Evolutionary conservation across 2,113 vertebrate species (phyloP).

Genomic region (Fulica atra): DNA sequence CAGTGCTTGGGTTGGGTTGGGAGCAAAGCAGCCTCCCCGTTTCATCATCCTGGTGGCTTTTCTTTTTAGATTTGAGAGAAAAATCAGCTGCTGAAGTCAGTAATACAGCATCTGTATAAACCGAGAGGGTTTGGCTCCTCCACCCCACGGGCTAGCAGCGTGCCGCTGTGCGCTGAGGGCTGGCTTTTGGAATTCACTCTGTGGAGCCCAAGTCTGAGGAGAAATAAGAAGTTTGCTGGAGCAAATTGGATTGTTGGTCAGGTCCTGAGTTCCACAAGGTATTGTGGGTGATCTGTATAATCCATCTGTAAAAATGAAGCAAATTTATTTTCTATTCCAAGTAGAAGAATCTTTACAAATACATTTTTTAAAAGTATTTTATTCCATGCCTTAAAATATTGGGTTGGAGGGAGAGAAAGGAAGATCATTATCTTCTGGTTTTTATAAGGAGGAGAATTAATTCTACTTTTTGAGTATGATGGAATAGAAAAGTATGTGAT

Average conservation of each 20-base stretch:
- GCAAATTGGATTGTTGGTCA: background rate
- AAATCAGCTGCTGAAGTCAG: background rate
- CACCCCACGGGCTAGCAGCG: background rate
- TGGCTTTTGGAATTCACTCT: background rate
- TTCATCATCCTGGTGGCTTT: background rate
- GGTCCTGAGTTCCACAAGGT: background rate
- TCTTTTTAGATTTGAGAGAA: background rate
- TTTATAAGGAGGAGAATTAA: background rate
- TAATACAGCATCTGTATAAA: background rate
- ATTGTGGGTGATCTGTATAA: background rate
- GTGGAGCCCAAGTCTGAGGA: background rate
- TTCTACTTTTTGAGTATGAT: background rate
- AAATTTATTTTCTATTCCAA: background rate
- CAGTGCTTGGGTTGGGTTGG: background rate
- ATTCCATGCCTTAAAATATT: background rate
- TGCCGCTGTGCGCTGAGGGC: background rate
- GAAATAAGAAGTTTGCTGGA: background rate
- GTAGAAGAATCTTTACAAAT: background rate
- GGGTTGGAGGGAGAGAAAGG: background rate
- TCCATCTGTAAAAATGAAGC: background rate
- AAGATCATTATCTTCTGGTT: background rate
- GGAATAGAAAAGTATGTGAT: background rate
- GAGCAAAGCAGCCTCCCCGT: background rate
- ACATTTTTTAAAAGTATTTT: background rate
- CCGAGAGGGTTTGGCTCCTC: background rate